Conservation (phyloP, 2,888 invertebrate species). For the Platycnemis pennipes region DNA sequence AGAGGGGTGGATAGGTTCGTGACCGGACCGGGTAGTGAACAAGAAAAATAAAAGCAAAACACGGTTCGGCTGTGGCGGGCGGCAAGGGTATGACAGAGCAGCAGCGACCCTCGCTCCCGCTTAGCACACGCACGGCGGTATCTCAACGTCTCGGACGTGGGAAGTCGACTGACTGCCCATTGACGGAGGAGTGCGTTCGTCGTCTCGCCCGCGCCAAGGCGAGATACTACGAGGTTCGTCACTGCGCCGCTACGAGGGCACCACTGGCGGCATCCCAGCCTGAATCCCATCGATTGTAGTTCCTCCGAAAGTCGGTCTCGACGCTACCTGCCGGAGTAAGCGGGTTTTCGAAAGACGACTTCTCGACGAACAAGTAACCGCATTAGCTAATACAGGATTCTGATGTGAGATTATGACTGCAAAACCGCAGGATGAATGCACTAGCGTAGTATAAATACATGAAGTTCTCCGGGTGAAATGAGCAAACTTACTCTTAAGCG, state of each 20-base stretch:
- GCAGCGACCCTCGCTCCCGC: background rate
- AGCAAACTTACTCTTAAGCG: no score
- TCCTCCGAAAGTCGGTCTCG: background rate
- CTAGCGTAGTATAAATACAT: no score
- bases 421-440: no score
- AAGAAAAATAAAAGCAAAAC: constrained; percentile 2
- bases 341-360: background rate
- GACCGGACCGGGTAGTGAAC: background rate
- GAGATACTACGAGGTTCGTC: constrained; percentile 8
- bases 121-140: background rate
- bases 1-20: background rate
- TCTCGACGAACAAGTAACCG: no score
- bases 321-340: constrained; percentile 43
- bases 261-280: background rate
- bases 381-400: no score
- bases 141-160: constrained; percentile 61
- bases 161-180: constrained; percentile 64
- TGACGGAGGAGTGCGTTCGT: constrained; percentile 44
- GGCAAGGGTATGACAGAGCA: background rate
- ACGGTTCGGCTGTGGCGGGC: background rate
- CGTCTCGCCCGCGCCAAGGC: constrained; percentile 56
- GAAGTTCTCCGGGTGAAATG: no score
- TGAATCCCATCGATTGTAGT: background rate
- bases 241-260: background rate
- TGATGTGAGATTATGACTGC: no score